A percentile compares a stretch with the other conserved stretches of the same genome.
phyloP scores from a whole-genome alignment of 2,113 vertebrate species.

The Pelusios castaneus region DNA sequence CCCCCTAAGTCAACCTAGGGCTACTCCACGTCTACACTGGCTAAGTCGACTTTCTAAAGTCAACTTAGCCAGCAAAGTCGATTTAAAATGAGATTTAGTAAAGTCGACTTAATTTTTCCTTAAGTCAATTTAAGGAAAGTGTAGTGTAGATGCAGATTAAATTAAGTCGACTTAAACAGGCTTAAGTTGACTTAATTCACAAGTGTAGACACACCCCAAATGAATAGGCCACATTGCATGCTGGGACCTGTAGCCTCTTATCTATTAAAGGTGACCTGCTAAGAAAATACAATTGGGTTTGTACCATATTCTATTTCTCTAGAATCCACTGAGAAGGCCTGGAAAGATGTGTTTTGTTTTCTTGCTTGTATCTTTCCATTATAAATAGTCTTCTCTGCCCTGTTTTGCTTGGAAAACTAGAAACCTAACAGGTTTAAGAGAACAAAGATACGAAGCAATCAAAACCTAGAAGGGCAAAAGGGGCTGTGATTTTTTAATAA shows the following conservation, averaged over 20 bases:
- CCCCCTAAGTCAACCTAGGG: too few species aligned
- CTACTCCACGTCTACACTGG: too few species aligned
- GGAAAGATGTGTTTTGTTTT: background rate
- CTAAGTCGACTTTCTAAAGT: too few species aligned
- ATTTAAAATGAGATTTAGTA: too few species aligned
- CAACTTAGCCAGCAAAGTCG: too few species aligned
- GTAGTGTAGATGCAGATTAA: too few species aligned
- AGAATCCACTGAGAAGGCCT: background rate
- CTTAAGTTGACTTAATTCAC: too few species aligned
- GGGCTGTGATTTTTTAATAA: background rate
- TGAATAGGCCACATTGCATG: rapidly evolving
- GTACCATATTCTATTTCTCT: background rate
- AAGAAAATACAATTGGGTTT: background rate
- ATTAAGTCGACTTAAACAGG: too few species aligned
- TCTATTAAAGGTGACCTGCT: background rate
- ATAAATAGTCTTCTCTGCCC: background rate
- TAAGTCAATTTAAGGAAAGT: too few species aligned
- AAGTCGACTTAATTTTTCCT: too few species aligned
- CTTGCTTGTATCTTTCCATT: background rate
- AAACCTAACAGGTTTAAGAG: background rate
- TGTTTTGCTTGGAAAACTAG: background rate
- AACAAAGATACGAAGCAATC: background rate
- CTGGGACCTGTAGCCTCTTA: rapidly evolving
- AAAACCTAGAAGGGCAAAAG: background rate
- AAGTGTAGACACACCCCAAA: too few species aligned